Percentiles rank a stretch among this genome's conserved stretches.
Evolutionary conservation across 2,113 vertebrate genomes (phyloP).

Genomic region (Zosterops lateralis): DNA sequence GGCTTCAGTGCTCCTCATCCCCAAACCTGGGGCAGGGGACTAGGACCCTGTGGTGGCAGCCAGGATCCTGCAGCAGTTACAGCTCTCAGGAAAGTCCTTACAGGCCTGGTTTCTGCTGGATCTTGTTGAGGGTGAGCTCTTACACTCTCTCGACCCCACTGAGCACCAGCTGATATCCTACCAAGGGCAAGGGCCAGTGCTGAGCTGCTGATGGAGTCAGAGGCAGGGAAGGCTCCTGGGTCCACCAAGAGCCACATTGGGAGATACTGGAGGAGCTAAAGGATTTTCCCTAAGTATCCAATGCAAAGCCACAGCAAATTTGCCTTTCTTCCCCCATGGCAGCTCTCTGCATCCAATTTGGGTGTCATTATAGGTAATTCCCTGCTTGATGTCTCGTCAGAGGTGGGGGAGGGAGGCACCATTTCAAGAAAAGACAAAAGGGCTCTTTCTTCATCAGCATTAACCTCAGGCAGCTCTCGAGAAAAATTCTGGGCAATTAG

Average conservation of each 20-base stretch:
- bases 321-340: background rate
- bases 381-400: background rate
- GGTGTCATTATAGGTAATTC: slow-evolving; percentile 2
- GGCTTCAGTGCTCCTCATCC: background rate
- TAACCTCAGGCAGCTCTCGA: slow-evolving; percentile 63
- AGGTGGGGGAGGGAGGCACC: background rate
- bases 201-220: background rate
- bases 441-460: slow-evolving; percentile 51
- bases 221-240: background rate
- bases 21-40: background rate
- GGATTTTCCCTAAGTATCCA: background rate
- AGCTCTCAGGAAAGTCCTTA: background rate
- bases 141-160: background rate
- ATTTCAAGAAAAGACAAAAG: slow-evolving; percentile 51
- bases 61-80: background rate
- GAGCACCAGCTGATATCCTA: background rate
- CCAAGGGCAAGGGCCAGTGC: background rate
- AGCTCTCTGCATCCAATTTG: background rate
- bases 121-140: background rate
- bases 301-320: background rate
- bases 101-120: background rate
- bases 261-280: background rate
- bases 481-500: slow-evolving; percentile 69
- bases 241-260: background rate
- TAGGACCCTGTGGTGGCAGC: background rate